Evolutionary conservation across 2,888 invertebrate genomes (phyloP).

Genomic region (Chelonus formosanus): DNA sequence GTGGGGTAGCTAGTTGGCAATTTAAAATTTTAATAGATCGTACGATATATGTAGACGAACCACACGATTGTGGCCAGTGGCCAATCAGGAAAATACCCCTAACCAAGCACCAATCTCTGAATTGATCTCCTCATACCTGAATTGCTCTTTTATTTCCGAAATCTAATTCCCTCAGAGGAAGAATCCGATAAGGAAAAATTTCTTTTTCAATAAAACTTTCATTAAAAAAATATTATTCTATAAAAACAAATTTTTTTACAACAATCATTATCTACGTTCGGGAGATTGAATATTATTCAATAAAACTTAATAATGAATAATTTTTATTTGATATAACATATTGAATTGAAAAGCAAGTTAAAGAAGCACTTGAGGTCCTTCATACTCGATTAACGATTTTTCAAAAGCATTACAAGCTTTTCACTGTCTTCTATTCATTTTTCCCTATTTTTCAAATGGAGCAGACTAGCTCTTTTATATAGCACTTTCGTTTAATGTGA

Average conservation of each 20-base stretch:
- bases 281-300: no score
- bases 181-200: conserved; percentile 1
- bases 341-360: background rate
- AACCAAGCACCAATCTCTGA: conserved; percentile 39
- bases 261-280: no score
- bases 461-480: conserved; percentile 22
- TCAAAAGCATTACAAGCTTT: conserved; percentile 8
- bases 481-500: conserved; percentile 30
- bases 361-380: conserved; percentile 24
- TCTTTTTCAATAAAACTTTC: no score
- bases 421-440: conserved; percentile 17
- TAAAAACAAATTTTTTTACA: no score
- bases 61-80: conserved; percentile 42
- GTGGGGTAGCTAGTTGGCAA: conserved; percentile 3
- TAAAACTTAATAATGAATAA: no score
- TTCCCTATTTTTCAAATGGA: conserved; percentile 19
- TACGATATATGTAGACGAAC: conserved; percentile 16
- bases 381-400: conserved; percentile 29
- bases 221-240: no score
- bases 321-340: no score
- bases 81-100: conserved; percentile 45
- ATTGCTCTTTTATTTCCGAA: background rate
- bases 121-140: conserved; percentile 31
- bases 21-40: conserved; percentile 29
- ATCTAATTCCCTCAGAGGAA: background rate